Conservation (phyloP, 2,888 invertebrate species). For the Rhopalosiphum nymphaeae region DNA sequence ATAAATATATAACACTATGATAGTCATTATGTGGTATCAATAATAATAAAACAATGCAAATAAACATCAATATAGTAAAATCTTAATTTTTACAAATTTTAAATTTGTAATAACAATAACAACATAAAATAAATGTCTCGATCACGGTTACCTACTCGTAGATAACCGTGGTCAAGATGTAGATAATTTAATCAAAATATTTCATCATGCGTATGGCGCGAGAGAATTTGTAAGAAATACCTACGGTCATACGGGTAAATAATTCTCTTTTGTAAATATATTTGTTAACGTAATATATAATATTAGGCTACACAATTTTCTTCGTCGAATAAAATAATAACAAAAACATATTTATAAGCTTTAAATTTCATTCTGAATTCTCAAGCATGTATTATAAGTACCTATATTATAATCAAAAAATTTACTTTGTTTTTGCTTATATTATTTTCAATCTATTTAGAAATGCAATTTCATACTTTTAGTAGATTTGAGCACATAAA, state of each 20-base stretch:
- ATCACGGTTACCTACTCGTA: no score
- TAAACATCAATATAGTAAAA: neutral
- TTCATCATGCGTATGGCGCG: neutral
- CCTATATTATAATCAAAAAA: slow-evolving; percentile 14
- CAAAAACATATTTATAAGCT: slow-evolving; percentile 24
- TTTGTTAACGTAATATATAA: neutral
- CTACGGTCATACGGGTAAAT: neutral
- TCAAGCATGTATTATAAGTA: neutral
- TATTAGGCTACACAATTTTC: neutral
- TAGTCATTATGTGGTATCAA: neutral
- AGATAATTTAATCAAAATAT: neutral
- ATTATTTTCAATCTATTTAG: slow-evolving; percentile 28
- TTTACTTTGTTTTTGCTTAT: slow-evolving; percentile 24
- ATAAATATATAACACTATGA: neutral
- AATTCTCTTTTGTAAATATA: neutral
- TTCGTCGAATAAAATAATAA: neutral
- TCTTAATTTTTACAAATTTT: neutral
- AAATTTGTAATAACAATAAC: neutral
- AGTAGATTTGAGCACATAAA: neutral
- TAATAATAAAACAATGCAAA: neutral
- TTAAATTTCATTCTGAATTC: neutral
- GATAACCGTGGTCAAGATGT: no score
- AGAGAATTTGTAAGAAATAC: neutral
- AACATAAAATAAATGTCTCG: neutral
- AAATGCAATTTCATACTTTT: slow-evolving; percentile 2